Evolutionary conservation across 1,140 invertebrate genomes (phyloP).

Genomic region (Calliopsis andreniformis): DNA sequence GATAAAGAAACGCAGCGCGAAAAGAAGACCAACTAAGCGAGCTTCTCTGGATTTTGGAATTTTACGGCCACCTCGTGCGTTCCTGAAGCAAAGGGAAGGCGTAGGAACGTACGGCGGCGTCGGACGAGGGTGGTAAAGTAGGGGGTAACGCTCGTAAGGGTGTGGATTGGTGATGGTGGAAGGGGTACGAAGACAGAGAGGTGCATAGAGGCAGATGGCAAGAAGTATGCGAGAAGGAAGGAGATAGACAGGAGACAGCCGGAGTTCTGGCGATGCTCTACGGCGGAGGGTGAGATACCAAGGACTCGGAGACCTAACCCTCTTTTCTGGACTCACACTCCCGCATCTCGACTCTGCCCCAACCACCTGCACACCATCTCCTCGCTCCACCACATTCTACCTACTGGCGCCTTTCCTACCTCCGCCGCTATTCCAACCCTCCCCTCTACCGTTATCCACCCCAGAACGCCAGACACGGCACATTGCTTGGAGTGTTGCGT

Average conservation of each 20-base stretch:
- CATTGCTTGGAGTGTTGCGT: slow-evolving; percentile 71
- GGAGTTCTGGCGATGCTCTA: slow-evolving; percentile 67
- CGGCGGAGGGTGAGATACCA: slow-evolving; percentile 72
- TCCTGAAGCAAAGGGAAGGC: slow-evolving; percentile 56
- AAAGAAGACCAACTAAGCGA: slow-evolving; percentile 39
- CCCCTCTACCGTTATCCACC: slow-evolving; percentile 51
- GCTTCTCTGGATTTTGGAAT: slow-evolving; percentile 65
- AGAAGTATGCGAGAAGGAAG: slow-evolving; percentile 36
- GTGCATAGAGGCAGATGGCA: slow-evolving; percentile 25
- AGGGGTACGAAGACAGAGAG: slow-evolving; percentile 23
- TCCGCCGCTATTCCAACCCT: slow-evolving; percentile 57
- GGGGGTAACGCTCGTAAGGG: slow-evolving; percentile 51
- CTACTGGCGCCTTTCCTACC: slow-evolving; percentile 61
- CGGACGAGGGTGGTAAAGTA: slow-evolving; percentile 27
- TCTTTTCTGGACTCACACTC: slow-evolving; percentile 80
- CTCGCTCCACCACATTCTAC: slow-evolving; percentile 55
- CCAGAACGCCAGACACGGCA: slow-evolving; percentile 66
- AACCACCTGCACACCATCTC: slow-evolving; percentile 55
- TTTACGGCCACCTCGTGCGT: slow-evolving; percentile 64
- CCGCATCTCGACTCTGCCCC: slow-evolving; percentile 65
- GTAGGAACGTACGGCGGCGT: slow-evolving; percentile 63
- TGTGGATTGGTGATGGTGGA: slow-evolving; percentile 42
- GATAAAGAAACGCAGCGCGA: slow-evolving; percentile 15
- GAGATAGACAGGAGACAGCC: slow-evolving; percentile 45
- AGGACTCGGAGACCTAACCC: slow-evolving; percentile 77